Base-by-base conservation (phyloP, 2,888 invertebrate genomes). In the Endotricha flammealis region DNA sequence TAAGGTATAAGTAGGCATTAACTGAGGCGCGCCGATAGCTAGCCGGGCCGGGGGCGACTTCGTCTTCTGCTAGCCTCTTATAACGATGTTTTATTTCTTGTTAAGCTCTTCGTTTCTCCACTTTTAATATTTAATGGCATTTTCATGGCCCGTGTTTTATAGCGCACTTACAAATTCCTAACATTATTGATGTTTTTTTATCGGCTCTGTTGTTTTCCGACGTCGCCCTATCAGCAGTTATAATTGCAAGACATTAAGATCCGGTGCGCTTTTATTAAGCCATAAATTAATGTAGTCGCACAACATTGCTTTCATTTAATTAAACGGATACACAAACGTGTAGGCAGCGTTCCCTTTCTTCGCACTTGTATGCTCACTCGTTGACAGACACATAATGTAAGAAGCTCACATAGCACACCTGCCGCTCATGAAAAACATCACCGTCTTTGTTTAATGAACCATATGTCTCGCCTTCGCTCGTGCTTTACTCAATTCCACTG, bases 1-100 rank as follows among this genome's bases (percentile, higher is more conserved):
- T 86, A 86, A 85, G 85, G 82, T 86, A 86, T 85, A 85, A 86
- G 86, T 85, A 86, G 86, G 81, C 83, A 82, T 85, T 85, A 86
- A 79, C 78, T 72, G 81, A 80, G 80, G 76, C 79, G 81, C 81
- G 82, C 81, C 82, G 86, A 81, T 82, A 76, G 85, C 83, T 70
- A 59, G 74, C 70, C 72, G 68, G 77, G 72, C 78, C 79, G 76
- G 76, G 78, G 82, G 74, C 75, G 73, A 67, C 71, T 65, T 59
- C 64, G 62, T 64, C 64, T 64, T 70, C 75, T 72, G 70, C 75
- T 74, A 71, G 76, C 76, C 75, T 79, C 75, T 78, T 74, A 75
- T 79, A 81, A 80, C 85, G 83, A 83, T 82, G 85, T 85, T 85
- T 85, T 85, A 86, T 85, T 86, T 79, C 85, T 81, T 86, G 85